These are phyloP conservation scores for Amphiprion ocellaris DNA, from an alignment of 2,113 vertebrate genomes.

Conservation along the genomic window DNA sequence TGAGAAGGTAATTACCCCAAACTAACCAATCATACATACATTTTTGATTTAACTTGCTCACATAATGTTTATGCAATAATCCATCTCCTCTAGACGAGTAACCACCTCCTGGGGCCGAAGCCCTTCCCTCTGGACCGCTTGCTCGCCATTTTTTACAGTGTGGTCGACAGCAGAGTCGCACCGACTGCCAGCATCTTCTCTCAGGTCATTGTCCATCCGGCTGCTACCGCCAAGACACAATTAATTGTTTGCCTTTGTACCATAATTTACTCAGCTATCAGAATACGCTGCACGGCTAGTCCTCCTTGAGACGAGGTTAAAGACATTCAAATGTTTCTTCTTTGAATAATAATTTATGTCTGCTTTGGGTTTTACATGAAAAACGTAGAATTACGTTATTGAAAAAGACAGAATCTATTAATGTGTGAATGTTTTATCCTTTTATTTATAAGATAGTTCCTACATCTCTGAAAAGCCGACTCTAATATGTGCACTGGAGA, in stretches of 20 bases:
- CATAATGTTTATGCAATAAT: background rate
- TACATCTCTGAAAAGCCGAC: too few species aligned
- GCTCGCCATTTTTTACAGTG: constrained; percentile 95
- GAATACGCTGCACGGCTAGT: too few species aligned
- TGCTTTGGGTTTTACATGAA: too few species aligned
- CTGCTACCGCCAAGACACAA: background rate
- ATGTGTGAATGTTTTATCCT: too few species aligned
- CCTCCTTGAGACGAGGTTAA: too few species aligned
- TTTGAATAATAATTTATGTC: too few species aligned
- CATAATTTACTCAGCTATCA: background rate
- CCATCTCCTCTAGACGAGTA: constrained; percentile 89
- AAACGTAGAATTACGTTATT: too few species aligned
- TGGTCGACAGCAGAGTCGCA: constrained; percentile 95
- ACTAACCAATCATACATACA: too few species aligned
- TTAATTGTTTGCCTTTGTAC: background rate
- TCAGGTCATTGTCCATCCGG: constrained; percentile 38
- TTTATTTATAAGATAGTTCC: too few species aligned
- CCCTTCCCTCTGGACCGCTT: constrained; percentile 95
- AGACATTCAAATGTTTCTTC: too few species aligned
- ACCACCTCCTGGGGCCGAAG: constrained; percentile 97
- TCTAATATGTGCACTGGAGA: too few species aligned
- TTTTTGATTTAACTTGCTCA: background rate
- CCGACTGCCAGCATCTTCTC: constrained; percentile 96
- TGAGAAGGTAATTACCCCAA: constrained; percentile 88
- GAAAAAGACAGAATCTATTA: too few species aligned